Conservation (phyloP, 2,888 invertebrate species). For the Harpagoxenus sublaevis region DNA sequence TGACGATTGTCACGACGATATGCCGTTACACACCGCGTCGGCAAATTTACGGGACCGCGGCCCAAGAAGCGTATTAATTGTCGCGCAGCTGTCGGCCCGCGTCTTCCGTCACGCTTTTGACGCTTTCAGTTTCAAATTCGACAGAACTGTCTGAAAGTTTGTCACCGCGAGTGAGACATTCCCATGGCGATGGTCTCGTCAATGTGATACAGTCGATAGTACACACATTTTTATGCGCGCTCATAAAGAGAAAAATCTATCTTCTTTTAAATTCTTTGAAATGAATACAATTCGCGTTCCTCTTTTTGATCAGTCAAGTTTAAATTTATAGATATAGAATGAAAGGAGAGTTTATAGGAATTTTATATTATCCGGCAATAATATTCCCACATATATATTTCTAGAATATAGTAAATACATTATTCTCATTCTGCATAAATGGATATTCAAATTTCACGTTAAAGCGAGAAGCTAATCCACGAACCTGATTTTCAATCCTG, state of each 20-base stretch:
- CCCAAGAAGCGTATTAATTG: conserved; percentile 70
- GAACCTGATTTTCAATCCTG: conserved; percentile 34
- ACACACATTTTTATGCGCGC: background rate
- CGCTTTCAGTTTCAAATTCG: conserved; percentile 27
- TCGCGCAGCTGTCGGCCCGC: conserved; percentile 45
- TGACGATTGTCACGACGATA: conserved; percentile 73
- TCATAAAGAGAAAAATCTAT: background rate
- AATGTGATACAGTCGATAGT: background rate
- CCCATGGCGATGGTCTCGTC: background rate
- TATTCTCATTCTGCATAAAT: conserved; percentile 22
- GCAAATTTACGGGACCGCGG: conserved; percentile 68
- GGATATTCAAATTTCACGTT: conserved; percentile 43
- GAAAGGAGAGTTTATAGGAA: background rate
- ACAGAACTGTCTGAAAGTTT: background rate
- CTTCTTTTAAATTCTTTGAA: background rate
- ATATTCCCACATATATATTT: background rate
- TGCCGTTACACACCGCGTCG: conserved; percentile 49
- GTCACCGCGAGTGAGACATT: background rate
- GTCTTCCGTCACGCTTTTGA: conserved; percentile 36
- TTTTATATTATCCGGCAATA: background rate
- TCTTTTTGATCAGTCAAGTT: background rate
- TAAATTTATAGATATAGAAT: background rate
- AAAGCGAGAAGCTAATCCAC: conserved; percentile 30
- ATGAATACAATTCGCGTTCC: background rate
- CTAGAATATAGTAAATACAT: conserved; percentile 11